Percentiles rank a stretch among this genome's conserved stretches.
These are phyloP conservation scores for Lysandra coridon DNA, from an alignment of 2,888 invertebrate species.

Conservation along the genomic window DNA sequence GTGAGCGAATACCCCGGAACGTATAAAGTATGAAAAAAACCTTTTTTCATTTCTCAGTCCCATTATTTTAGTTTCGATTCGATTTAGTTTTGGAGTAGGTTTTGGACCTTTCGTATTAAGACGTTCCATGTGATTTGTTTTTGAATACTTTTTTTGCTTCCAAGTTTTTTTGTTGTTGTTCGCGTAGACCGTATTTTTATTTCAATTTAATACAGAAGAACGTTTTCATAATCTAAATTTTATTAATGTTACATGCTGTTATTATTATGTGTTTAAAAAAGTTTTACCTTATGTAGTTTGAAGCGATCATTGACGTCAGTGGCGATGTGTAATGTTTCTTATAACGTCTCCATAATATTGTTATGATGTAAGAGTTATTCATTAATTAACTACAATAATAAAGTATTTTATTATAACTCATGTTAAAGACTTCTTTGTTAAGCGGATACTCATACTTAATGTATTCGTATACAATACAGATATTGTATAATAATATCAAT, in stretches of 20 bases:
- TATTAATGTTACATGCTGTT: not conserved
- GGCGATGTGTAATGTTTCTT: slow-evolving; percentile 6
- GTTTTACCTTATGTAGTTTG: slow-evolving; percentile 1
- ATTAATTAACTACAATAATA: slow-evolving; percentile 23
- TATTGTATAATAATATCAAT: not conserved
- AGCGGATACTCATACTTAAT: not conserved
- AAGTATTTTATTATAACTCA: not conserved
- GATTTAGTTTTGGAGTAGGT: not conserved
- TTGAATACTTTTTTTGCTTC: not conserved
- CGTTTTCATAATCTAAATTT: not conserved
- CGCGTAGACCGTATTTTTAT: not conserved
- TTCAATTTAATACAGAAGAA: not conserved
- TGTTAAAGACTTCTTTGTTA: not conserved
- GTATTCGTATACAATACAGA: not conserved
- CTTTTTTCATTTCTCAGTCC: not conserved
- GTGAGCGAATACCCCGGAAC: not conserved
- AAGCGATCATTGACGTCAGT: slow-evolving; percentile 12
- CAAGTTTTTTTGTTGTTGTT: not conserved
- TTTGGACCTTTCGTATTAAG: not conserved
- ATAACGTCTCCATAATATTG: not conserved
- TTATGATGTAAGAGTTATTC: slow-evolving; percentile 23
- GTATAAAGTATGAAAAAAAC: not conserved
- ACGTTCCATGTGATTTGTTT: not conserved
- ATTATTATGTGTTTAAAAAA: not conserved
- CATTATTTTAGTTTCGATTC: not conserved